A percentile compares a stretch with the other conserved stretches of the same genome.
Evolutionary conservation across 23 tunicate genomes (phyloP).

Genomic region (Oikopleura dioica): DNA sequence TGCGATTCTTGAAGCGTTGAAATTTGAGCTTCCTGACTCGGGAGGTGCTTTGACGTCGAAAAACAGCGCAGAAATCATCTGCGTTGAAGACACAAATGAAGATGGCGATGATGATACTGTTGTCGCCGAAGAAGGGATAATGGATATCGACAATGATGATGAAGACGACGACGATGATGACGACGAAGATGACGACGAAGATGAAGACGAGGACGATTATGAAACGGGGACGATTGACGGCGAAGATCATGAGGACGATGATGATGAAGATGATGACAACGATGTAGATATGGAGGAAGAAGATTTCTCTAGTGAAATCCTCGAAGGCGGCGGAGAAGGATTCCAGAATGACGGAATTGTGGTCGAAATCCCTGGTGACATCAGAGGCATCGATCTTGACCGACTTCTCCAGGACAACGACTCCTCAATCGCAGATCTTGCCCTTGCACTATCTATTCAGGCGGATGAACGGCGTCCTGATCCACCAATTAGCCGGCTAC

Average conservation of each 20-base stretch:
- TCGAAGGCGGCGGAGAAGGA: background rate
- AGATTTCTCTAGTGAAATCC: background rate
- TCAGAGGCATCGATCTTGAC: background rate
- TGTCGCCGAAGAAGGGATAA: too few relatives aligned
- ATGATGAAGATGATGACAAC: constrained; percentile 9
- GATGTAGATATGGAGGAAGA: background rate
- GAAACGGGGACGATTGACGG: too few relatives aligned
- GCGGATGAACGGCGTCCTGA: too few relatives aligned
- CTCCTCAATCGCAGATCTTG: background rate
- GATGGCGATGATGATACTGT: too few relatives aligned
- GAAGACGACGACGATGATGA: constrained; percentile 42
- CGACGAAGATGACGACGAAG: constrained; percentile 45
- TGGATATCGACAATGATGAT: constrained; percentile 38
- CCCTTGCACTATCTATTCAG: too few relatives aligned
- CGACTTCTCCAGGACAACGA: background rate
- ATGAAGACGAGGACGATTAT: constrained; percentile 39
- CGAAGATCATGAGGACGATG: constrained; percentile 12
- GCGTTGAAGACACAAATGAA: too few relatives aligned
- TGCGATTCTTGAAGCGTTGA: too few relatives aligned
- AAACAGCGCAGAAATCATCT: too few relatives aligned
- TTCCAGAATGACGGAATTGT: background rate
- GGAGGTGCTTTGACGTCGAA: too few relatives aligned
- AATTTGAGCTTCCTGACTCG: too few relatives aligned
- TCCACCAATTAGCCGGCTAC: too few relatives aligned
- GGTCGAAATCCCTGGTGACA: background rate